A percentile compares a stretch with the other conserved stretches of the same genome.
Evolutionary conservation across 2,797 vertebrate species (phyloP).

Genomic region (Hozukius guyotensis): DNA sequence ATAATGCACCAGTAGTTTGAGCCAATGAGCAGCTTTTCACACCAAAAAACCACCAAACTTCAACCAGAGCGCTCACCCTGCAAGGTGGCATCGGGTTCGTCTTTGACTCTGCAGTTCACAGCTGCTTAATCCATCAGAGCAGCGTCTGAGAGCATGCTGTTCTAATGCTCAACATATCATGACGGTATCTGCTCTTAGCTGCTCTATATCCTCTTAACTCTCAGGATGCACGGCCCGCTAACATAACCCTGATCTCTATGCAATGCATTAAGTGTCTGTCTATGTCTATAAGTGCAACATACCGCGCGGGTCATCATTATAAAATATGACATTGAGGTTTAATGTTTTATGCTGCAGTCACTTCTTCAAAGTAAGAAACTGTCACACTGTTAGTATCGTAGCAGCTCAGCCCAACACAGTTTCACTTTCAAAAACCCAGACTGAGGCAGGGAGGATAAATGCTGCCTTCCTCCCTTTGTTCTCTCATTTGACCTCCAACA

Average conservation of each 20-base stretch:
- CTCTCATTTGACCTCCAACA: too few species aligned
- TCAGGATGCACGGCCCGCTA: conserved; percentile 1
- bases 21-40: too few species aligned
- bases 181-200: conserved; percentile 21
- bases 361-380: background rate
- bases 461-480: too few species aligned
- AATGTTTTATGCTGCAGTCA: background rate
- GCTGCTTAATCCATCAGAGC: background rate
- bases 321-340: background rate
- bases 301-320: accelerated
- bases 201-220: conserved; percentile 34
- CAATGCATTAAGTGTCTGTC: background rate
- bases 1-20: background rate
- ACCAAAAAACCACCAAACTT: background rate
- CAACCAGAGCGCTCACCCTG: background rate
- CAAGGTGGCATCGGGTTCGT: background rate
- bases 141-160: background rate
- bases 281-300: background rate
- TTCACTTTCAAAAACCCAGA: too few species aligned
- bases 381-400: background rate
- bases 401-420: too few species aligned
- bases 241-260: conserved; percentile 5
- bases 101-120: background rate
- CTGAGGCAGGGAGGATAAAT: too few species aligned
- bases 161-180: conserved; percentile 16